phyloP scores from a whole-genome alignment of 2,888 invertebrate genomes.

The Tinea pellionella region DNA sequence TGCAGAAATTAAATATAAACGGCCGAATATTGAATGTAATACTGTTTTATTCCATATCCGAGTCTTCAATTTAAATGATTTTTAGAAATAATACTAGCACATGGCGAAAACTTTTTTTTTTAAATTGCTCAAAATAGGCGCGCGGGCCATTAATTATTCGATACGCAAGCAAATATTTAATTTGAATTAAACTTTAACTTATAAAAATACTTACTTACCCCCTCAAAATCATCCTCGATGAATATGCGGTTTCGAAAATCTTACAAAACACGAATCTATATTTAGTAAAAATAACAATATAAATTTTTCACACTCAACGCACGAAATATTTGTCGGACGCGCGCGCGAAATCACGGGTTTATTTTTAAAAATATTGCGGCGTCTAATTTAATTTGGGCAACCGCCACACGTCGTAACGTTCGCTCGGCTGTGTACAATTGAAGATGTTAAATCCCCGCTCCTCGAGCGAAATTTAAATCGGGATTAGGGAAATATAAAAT shows the following conservation, averaged over 20 bases:
- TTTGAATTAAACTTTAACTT: too few species aligned
- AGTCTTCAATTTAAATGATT: too few species aligned
- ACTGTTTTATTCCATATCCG: too few species aligned
- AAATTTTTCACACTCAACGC: not conserved
- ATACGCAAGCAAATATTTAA: too few species aligned
- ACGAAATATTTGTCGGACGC: slow-evolving; percentile 3
- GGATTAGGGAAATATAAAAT: slow-evolving; percentile 9
- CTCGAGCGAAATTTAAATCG: not conserved
- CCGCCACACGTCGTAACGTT: slow-evolving; percentile 4
- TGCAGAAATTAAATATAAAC: not conserved
- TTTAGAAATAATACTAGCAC: too few species aligned
- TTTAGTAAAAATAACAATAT: slow-evolving; percentile 5
- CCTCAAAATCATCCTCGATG: slow-evolving; percentile 47
- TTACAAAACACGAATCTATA: not conserved
- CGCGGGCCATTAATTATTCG: too few species aligned
- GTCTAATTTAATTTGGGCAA: not conserved
- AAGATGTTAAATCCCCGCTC: slow-evolving; percentile 1
- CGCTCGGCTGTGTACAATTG: slow-evolving; percentile 6
- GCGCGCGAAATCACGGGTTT: slow-evolving; percentile 13
- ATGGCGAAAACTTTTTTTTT: too few species aligned
- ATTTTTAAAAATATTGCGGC: slow-evolving; percentile 13
- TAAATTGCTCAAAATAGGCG: too few species aligned
- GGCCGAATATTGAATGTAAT: not conserved
- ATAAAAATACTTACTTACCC: slow-evolving; percentile 47
- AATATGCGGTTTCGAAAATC: not conserved